phyloP scores from a whole-genome alignment of 2,113 vertebrate genomes.

The Notechis scutatus region DNA sequence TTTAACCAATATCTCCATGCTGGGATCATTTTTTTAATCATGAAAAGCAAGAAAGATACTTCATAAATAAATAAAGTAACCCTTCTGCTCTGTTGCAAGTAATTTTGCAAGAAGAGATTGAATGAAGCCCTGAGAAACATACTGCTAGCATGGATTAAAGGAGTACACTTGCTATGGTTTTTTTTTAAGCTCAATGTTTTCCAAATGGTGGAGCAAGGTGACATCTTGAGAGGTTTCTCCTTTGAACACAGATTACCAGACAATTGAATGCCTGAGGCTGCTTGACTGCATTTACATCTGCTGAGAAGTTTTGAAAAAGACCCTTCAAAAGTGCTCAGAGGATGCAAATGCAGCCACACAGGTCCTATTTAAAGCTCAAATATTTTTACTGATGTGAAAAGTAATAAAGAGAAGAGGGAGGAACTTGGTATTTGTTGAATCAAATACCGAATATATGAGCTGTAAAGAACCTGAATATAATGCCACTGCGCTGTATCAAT shows the following conservation, averaged over 20 bases:
- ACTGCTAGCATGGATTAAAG: background rate
- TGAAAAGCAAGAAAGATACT: background rate
- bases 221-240: background rate
- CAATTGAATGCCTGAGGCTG: background rate
- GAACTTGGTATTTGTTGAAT: background rate
- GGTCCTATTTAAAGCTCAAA: background rate
- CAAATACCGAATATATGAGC: background rate
- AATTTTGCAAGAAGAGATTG: background rate
- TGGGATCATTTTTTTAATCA: background rate
- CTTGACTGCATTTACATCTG: background rate
- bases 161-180: background rate
- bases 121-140: background rate
- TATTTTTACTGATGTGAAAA: background rate
- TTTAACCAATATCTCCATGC: background rate
- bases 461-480: background rate
- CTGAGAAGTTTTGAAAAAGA: background rate
- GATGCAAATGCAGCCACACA: no score
- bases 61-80: background rate
- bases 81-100: background rate
- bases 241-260: background rate
- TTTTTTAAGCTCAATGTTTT: background rate
- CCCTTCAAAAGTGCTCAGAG: background rate
- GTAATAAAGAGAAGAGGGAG: background rate
- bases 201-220: background rate
- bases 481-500: background rate